A percentile compares a stretch with the other conserved stretches of the same genome.
These are phyloP conservation scores for Scomber scombrus DNA, from an alignment of 2,113 vertebrate species.

Conservation along the genomic window DNA sequence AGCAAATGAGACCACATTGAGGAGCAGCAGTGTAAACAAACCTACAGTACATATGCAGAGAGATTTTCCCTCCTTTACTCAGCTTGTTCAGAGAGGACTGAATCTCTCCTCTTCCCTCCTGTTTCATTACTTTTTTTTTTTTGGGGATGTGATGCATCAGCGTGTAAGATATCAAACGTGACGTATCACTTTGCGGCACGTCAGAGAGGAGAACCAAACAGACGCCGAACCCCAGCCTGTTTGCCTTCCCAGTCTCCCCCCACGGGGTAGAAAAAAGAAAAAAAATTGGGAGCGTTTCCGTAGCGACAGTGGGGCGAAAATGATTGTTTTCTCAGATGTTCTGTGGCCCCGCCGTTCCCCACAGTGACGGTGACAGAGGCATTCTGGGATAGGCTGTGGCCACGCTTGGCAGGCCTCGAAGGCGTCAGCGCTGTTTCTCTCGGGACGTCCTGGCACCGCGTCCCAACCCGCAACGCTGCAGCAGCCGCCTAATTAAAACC, in stretches of 20 bases:
- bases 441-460: slow-evolving; percentile 81
- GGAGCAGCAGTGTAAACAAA: neutral
- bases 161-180: slow-evolving; percentile 29
- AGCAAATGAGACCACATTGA: neutral
- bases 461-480: slow-evolving; percentile 80
- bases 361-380: slow-evolving; percentile 83
- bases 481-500: slow-evolving; percentile 81
- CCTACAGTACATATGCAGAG: neutral
- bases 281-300: slow-evolving; percentile 51
- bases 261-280: slow-evolving; percentile 21
- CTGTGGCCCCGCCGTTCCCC: slow-evolving; percentile 74
- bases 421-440: slow-evolving; percentile 85
- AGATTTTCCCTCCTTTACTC: neutral
- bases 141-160: slow-evolving; percentile 4
- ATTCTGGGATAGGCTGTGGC: slow-evolving; percentile 81
- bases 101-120: neutral
- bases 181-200: slow-evolving; percentile 41
- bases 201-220: slow-evolving; percentile 34
- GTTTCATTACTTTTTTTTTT: neutral
- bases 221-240: slow-evolving; percentile 21
- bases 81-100: neutral
- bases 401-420: slow-evolving; percentile 80
- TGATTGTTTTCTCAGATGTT: slow-evolving; percentile 89
- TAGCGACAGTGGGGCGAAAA: slow-evolving; percentile 55
- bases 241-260: slow-evolving; percentile 38